Percentiles rank a stretch among this genome's conserved stretches.
phyloP scores from a whole-genome alignment of 2,888 invertebrate genomes.

The Thecocarcelia acutangulata region DNA sequence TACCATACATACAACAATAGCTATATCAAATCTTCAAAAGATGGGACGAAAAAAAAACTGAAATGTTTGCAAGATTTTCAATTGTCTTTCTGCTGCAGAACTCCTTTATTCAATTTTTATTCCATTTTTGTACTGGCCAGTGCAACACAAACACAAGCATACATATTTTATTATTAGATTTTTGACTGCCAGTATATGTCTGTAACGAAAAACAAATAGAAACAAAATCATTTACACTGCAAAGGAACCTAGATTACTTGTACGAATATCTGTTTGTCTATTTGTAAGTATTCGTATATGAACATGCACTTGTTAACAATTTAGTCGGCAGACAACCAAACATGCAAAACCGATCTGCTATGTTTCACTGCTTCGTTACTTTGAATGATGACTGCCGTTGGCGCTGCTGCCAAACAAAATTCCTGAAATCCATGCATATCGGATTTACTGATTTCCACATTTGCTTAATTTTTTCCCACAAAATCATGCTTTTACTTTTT shows the following conservation, averaged over 20 bases:
- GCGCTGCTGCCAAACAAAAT: conserved; percentile 54
- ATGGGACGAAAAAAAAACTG: conserved; percentile 58
- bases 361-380: conserved; percentile 28
- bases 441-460: conserved; percentile 78
- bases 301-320: conserved; percentile 15
- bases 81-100: conserved; percentile 9
- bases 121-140: conserved; percentile 18
- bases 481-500: conserved; percentile 31
- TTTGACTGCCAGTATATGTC: too few relatives aligned
- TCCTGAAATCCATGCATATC: conserved; percentile 80
- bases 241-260: not conserved
- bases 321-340: conserved; percentile 40
- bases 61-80: conserved; percentile 58
- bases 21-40: conserved; percentile 41
- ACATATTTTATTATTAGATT: conserved; percentile 1
- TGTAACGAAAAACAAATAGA: not conserved
- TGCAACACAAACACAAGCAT: not conserved
- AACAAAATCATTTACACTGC: too few relatives aligned
- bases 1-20: conserved; percentile 67
- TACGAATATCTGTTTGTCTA: not conserved
- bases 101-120: not conserved
- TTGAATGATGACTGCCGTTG: conserved; percentile 34
- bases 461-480: conserved; percentile 60
- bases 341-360: not conserved
- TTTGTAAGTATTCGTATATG: not conserved